Evolutionary conservation across 2,797 vertebrate genomes (phyloP).

Genomic region (Pempheris klunzingeri): DNA sequence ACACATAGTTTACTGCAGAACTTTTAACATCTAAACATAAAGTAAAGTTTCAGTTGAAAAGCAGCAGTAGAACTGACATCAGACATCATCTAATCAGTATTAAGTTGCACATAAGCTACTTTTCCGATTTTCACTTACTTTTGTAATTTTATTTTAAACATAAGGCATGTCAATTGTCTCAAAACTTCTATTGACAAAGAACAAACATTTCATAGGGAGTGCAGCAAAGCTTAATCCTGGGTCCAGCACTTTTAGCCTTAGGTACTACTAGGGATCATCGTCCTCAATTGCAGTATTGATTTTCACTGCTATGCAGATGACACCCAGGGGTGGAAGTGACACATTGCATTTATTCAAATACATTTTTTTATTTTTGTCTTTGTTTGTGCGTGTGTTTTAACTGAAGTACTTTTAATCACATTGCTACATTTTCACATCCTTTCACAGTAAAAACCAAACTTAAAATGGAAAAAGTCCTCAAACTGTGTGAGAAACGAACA

Average conservation of each 20-base stretch:
- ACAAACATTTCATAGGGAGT: not conserved
- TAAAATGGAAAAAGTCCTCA: too few relatives aligned
- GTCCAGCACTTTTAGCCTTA: not conserved
- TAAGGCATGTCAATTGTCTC: not conserved
- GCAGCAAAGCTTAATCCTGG: not conserved
- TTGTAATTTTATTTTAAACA: conserved; percentile 2
- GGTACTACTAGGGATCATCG: not conserved
- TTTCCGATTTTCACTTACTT: not conserved
- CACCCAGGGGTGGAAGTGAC: too few relatives aligned
- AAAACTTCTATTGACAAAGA: not conserved
- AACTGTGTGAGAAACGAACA: too few relatives aligned
- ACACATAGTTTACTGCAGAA: conserved; percentile 8
- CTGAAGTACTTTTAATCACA: too few relatives aligned
- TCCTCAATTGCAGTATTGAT: not conserved
- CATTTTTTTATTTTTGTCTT: too few relatives aligned
- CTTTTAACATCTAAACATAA: not conserved
- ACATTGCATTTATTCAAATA: too few relatives aligned
- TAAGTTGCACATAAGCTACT: not conserved
- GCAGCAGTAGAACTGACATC: not conserved
- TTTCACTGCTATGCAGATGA: conserved; percentile 31
- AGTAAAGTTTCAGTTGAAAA: not conserved
- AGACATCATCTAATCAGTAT: not conserved
- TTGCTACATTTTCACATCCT: too few relatives aligned
- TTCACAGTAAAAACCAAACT: too few relatives aligned
- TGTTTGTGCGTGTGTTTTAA: too few relatives aligned